Base-by-base conservation (phyloP, 2,797 vertebrate genomes). In the Cossypha heuglini region DNA sequence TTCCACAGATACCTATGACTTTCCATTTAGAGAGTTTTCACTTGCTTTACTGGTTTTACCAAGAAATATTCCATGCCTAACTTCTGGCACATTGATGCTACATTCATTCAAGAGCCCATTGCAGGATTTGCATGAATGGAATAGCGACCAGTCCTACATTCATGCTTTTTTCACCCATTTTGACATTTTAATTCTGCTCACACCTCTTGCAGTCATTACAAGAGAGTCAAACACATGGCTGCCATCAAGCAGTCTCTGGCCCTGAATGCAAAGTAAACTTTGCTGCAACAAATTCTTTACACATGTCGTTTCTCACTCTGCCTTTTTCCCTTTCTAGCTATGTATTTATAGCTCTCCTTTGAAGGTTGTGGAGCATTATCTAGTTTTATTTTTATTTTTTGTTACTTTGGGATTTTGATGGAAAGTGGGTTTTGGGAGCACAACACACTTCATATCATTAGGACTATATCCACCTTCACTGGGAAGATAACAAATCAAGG, bases 401-500 rank as follows among this genome's bases (percentile, higher is more conserved):
- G 24, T 68, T 90, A 69, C 33, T 57, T 93, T 61, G 59, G 69
- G 77, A 82, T 75, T 92, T 77, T 86, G 77, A 92, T 66, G 35
- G 67, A 69, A 62, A 86, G 45, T 57, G 45, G 33, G 33, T 63
- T 96, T 82, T 12, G 7, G 68, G 75, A 88, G 58, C 58, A 80
- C 15, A 86, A 43, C 46, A 54, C 33, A 49, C 37, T 52, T 93
- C 71, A 90, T 69, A 96, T 86, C 81, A 49, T 91, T 38, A 86
- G 69, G 66, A 81, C 52, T 64, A 11, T 49, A 55, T 81, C 67
- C 52, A 68, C 86, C 90, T 88, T 90, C 84, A 91, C 61, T 46
- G 24, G 64, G 59, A 81, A 11, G 24, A 17, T 72, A 94, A 93
- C 75, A 96, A 96, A 96, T 93, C 54, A 84, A 93, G 46, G 69